Conservation (phyloP, 2,797 vertebrate genomes). For the Dipus sagitta region DNA sequence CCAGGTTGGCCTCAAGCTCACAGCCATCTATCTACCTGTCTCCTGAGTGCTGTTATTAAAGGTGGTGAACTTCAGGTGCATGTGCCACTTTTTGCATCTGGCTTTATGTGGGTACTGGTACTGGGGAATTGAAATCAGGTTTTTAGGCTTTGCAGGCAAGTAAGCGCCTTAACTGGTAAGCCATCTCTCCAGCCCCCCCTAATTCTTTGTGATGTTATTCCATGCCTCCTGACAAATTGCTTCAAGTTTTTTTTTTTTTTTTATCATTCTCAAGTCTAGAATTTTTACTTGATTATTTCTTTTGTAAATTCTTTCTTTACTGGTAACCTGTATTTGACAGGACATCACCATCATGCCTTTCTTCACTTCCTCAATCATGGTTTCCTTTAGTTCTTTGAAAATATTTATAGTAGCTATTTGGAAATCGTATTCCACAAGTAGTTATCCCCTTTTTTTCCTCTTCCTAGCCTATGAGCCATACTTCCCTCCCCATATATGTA, state of each 20-base stretch:
- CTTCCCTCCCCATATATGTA: background rate
- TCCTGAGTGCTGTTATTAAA: too few species aligned
- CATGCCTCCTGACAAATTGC: background rate
- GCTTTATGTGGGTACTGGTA: too few species aligned
- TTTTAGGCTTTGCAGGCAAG: too few species aligned
- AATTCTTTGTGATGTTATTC: conserved; percentile 17
- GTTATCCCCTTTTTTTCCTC: background rate
- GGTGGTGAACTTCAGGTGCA: too few species aligned
- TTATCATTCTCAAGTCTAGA: background rate
- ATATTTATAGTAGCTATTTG: background rate
- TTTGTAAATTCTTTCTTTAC: background rate
- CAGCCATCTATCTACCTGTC: too few species aligned
- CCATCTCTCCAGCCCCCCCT: background rate
- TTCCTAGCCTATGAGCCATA: background rate
- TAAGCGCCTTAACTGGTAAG: too few species aligned
- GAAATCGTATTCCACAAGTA: background rate
- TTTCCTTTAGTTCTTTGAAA: conserved; percentile 12
- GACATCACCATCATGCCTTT: background rate
- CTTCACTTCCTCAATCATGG: background rate
- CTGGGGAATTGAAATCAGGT: too few species aligned
- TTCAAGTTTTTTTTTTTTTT: too few species aligned
- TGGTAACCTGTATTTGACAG: background rate
- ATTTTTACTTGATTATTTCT: background rate
- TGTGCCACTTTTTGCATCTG: too few species aligned
- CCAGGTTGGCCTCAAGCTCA: too few species aligned